Percentiles rank a stretch among this genome's conserved stretches.
These are phyloP conservation scores for Nettapus auritus DNA, from an alignment of 2,113 vertebrate species.

Conservation along the genomic window DNA sequence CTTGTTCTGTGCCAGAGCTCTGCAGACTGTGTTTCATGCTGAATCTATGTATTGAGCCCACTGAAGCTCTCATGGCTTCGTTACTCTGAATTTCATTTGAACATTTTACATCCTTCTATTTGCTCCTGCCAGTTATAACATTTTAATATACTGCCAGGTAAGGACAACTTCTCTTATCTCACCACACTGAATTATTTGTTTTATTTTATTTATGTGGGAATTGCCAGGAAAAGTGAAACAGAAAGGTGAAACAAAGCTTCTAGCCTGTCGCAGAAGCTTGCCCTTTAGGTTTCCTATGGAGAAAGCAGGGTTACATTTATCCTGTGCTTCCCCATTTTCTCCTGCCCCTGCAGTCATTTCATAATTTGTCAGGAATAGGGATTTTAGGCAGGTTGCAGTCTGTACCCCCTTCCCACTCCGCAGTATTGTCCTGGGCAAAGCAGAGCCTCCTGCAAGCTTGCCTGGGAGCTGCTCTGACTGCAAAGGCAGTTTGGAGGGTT, in stretches of 20 bases:
- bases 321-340: not conserved
- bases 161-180: not conserved
- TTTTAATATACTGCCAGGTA: not conserved
- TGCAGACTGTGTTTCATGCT: not conserved
- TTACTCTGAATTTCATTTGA: not conserved
- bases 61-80: not conserved
- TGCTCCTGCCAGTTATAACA: not conserved
- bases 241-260: not conserved
- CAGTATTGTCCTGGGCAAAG: rapidly evolving
- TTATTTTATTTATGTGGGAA: not conserved
- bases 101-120: not conserved
- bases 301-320: not conserved
- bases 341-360: rapidly evolving
- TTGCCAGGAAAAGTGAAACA: not conserved
- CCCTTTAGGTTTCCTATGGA: not conserved
- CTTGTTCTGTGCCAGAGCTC: not conserved
- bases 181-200: not conserved
- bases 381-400: not conserved
- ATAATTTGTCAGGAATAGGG: rapidly evolving
- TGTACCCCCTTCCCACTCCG: rapidly evolving
- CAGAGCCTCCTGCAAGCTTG: not conserved
- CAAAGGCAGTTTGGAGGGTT: rapidly evolving
- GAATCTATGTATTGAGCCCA: not conserved
- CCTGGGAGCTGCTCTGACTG: rapidly evolving
- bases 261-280: not conserved